Evolutionary conservation across 2,113 vertebrate species (phyloP), one percentile per base, ranked within the genome.

Genomic region (Hydropotes inermis): DNA sequence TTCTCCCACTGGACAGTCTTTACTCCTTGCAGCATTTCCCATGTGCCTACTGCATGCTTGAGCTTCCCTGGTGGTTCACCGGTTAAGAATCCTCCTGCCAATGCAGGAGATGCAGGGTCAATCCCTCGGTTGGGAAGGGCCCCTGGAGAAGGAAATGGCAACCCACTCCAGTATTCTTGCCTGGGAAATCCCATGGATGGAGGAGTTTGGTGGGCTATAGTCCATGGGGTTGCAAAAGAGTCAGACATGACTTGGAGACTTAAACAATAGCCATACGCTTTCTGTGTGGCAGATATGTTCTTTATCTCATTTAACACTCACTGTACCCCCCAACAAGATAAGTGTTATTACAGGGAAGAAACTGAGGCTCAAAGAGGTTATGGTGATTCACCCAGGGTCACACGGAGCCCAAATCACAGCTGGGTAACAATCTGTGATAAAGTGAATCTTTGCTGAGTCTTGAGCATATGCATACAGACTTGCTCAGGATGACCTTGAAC

Each of bases 1-100:
- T 28, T 30, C 33, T 27, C n/a, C n/a, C 19, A 2, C 0, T 28
- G n/a, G 5, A 12, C 2, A 1, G 1, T 11, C 11, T 2, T 0
- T 0, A 13, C 14, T 17, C 7, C 7, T 7, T 3, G 7, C 7
- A 5, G n/a, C 39, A 3, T 0, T 8, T 0, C 11, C 33, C 28
- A 12, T 21, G 15, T 14, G 28, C 52, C 81, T 27, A 83, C n/a
- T 4, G 2, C 3, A 16, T 6, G 16, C 19, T 67, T 2, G 2
- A 76, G 12, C 12, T 76, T 43, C 39, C 39, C 70, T 76, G 12
- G 1, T 76, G 70, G 39, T 23, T 76, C 23, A 43, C 39, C 1
- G 1, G 70, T 27, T 7, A 76, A 76, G 39, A 39, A 76, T 43
- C 39, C 12, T 27, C 70, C 70, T 76, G 39, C 39, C 39, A 76